Conservation (phyloP, 2,888 invertebrate species). For the Pollenia amentaria region DNA sequence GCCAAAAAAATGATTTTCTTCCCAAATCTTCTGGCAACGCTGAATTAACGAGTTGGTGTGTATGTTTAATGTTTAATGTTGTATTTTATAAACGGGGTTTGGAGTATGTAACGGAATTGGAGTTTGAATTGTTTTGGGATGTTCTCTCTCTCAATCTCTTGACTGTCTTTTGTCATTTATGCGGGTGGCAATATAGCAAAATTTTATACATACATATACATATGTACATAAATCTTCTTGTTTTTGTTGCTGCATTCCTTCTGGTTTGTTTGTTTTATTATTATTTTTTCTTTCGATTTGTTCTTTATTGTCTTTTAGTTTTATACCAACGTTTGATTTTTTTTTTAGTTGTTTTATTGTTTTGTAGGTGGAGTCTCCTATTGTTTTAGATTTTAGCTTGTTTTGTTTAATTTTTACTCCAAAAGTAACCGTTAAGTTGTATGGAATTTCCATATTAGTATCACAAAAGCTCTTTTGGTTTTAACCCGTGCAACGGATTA, state of each 20-base stretch:
- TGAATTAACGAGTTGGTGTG: too few relatives aligned
- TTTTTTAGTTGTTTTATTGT: slow-evolving; percentile 63
- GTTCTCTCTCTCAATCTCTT: slow-evolving; percentile 62
- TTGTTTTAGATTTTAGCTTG: slow-evolving; percentile 58
- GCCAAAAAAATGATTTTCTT: too few relatives aligned
- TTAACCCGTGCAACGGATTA: slow-evolving; percentile 74
- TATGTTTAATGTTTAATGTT: not conserved
- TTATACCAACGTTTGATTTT: slow-evolving; percentile 17
- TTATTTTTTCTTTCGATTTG: slow-evolving; percentile 24
- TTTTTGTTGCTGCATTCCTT: slow-evolving; percentile 38
- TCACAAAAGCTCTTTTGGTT: slow-evolving; percentile 70
- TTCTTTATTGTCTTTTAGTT: slow-evolving; percentile 36
- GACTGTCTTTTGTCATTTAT: slow-evolving; percentile 41
- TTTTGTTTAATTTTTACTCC: slow-evolving; percentile 35
- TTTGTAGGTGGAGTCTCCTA: slow-evolving; percentile 82
- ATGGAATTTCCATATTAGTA: slow-evolving; percentile 69
- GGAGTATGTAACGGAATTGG: slow-evolving; percentile 75
- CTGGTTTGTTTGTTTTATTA: slow-evolving; percentile 54
- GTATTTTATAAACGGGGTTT: slow-evolving; percentile 70
- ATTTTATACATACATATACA: slow-evolving; percentile 7
- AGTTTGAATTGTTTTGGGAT: slow-evolving; percentile 66
- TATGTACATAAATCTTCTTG: not conserved
- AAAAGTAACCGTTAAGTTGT: slow-evolving; percentile 71
- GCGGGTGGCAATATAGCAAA: slow-evolving; percentile 62
- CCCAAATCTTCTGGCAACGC: too few relatives aligned